A percentile compares a stretch with the other conserved stretches of the same genome.
These are phyloP conservation scores for Spondyliosoma cantharus DNA, from an alignment of 2,797 vertebrate species.

Conservation along the genomic window DNA sequence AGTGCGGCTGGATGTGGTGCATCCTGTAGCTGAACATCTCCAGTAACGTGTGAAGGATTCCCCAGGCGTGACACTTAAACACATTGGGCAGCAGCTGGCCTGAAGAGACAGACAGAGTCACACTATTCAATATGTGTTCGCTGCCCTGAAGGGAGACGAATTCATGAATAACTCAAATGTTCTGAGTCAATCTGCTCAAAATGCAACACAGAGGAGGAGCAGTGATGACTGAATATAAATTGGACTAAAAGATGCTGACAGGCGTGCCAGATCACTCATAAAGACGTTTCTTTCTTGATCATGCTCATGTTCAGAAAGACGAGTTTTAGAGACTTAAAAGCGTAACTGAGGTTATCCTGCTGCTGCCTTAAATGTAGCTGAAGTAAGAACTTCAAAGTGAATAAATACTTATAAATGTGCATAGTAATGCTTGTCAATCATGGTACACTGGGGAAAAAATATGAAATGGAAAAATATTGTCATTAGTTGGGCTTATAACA, in stretches of 20 bases:
- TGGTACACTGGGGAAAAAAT: too few relatives aligned
- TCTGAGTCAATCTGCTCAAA: not conserved
- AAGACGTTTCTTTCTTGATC: not conserved
- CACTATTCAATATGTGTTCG: constrained; percentile 8
- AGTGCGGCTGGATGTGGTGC: constrained; percentile 99
- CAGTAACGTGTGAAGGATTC: constrained; percentile 96
- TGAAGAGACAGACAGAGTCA: constrained; percentile 60
- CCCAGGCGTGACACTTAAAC: constrained; percentile 97
- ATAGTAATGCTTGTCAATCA: not conserved
- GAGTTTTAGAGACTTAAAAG: not conserved
- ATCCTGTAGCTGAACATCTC: constrained; percentile 99
- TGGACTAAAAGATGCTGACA: not conserved
- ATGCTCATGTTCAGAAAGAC: not conserved
- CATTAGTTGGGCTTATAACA: not conserved
- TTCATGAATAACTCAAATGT: not conserved
- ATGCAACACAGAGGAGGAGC: not conserved
- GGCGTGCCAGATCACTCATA: not conserved
- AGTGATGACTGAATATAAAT: not conserved
- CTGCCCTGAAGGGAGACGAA: not conserved
- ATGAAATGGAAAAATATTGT: not conserved
- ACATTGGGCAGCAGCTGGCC: constrained; percentile 97
- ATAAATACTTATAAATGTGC: not conserved
- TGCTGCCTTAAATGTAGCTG: not conserved
- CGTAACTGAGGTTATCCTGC: not conserved
- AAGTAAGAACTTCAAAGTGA: not conserved